Evolutionary conservation across 2,797 vertebrate genomes (phyloP).

Genomic region (Danio jaintianensis): DNA sequence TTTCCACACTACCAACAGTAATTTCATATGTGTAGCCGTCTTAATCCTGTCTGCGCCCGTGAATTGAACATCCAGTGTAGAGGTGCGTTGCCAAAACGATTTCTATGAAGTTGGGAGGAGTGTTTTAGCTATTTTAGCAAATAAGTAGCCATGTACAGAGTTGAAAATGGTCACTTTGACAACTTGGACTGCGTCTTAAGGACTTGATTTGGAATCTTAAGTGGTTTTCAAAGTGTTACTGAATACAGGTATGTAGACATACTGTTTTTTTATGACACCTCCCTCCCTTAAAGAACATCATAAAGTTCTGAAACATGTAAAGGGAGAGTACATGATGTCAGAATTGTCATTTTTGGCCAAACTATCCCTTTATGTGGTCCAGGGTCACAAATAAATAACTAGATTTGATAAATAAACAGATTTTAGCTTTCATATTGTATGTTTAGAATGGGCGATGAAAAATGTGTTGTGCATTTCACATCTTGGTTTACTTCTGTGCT

Average conservation of each 20-base stretch:
- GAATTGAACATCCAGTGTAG: conserved; percentile 40
- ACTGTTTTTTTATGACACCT: too few species aligned
- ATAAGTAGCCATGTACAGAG: conserved; percentile 27
- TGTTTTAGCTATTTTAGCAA: not conserved
- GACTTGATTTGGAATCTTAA: too few species aligned
- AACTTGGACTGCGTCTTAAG: conserved; percentile 14
- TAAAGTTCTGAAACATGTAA: too few species aligned
- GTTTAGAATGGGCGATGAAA: not conserved
- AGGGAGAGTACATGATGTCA: too few species aligned
- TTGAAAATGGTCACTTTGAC: conserved; percentile 20
- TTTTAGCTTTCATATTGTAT: not conserved
- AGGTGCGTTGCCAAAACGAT: conserved; percentile 17
- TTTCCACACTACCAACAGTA: conserved; percentile 47
- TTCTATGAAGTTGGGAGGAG: not conserved
- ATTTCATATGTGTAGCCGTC: conserved; percentile 41
- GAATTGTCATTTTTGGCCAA: too few species aligned
- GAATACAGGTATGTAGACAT: too few species aligned
- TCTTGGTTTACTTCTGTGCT: conserved; percentile 43
- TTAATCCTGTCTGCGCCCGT: conserved; percentile 59
- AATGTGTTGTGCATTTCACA: conserved; percentile 7
- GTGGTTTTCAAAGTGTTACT: too few species aligned
- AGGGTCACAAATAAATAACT: too few species aligned
- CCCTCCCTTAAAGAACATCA: too few species aligned
- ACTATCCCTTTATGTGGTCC: too few species aligned
- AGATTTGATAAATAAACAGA: too few species aligned